Base-by-base conservation (phyloP, 2,888 invertebrate genomes). In the Oegoconia quadripuncta region DNA sequence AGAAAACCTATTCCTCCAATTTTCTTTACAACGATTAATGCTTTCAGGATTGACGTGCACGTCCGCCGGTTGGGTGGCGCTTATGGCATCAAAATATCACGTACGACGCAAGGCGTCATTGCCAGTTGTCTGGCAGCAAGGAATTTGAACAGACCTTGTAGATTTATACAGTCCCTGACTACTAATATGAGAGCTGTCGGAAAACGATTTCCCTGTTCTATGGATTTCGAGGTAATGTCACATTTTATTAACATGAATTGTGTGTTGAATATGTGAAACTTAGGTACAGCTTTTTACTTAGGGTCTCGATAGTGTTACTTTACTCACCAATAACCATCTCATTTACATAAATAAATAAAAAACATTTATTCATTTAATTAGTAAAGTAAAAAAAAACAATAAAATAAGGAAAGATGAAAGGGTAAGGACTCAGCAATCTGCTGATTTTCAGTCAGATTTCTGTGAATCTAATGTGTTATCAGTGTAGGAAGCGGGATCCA, bases 11-110 rank as follows among this genome's bases (percentile, higher is more conserved):
- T n/a, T n/a, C n/a, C n/a, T n/a, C n/a, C n/a, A n/a, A n/a, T n/a
- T n/a, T n/a, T n/a, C n/a, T n/a, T n/a, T n/a, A n/a, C n/a, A n/a
- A 3, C 9, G n/a, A 12, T 12, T 26, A 12, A 12, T n/a, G 11
- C 13, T 17, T 33, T 11, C n/a, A 93, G 94, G 44, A 88, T 95
- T n/a, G 92, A 93, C 46, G 77, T 95, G 0, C 73, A 82, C 23
- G 61, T 62, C 2, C 62, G 64, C 15, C 70, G 73, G 3, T 37
- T 73, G 0, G 78, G 78, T 1, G 81, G 81, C 13, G 71, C 55
- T 2, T 97, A 92, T 58, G 96, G 96, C 0, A 88, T 88, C 0
- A 97, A 96, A 74, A 89, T 94, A 46, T 87, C 90, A 0, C 84
- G 93, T 22, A 72, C 88, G 7, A 59, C 74, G 3, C 82, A 89